These are phyloP conservation scores for Sminthurides aquaticus DNA, from an alignment of 2,888 invertebrate genomes.

Conservation along the genomic window DNA sequence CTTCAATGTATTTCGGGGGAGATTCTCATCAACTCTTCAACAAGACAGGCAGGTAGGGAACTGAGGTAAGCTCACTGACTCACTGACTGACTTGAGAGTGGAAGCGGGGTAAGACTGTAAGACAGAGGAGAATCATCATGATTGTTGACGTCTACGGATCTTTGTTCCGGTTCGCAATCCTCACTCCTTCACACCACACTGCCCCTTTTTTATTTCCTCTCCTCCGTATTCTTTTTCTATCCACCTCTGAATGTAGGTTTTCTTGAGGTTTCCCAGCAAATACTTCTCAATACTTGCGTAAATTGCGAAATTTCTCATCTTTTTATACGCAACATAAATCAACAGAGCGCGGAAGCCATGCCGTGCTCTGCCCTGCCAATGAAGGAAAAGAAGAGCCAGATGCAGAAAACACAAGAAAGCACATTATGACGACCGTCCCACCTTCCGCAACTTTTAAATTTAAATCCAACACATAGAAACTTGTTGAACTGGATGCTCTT, in stretches of 20 bases:
- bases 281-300: not conserved
- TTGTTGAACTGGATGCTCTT: not conserved
- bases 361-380: too few relatives aligned
- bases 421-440: too few relatives aligned
- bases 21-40: too few relatives aligned
- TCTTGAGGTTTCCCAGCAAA: not conserved
- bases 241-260: not conserved
- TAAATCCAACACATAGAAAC: not conserved
- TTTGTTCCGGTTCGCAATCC: not conserved
- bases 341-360: not conserved
- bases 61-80: too few relatives aligned
- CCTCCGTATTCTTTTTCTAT: too few relatives aligned
- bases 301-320: not conserved
- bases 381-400: not conserved
- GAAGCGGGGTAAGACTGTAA: too few relatives aligned
- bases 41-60: too few relatives aligned
- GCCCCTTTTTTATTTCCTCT: not conserved
- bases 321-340: not conserved
- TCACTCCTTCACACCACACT: not conserved
- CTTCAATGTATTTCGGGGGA: too few relatives aligned
- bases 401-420: too few relatives aligned
- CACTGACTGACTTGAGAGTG: too few relatives aligned
- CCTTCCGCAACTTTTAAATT: not conserved
- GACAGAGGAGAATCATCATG: too few relatives aligned
- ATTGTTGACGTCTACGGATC: not conserved